Conservation (phyloP, 2,113 vertebrate genomes). For the Puntigrus tetrazona region DNA sequence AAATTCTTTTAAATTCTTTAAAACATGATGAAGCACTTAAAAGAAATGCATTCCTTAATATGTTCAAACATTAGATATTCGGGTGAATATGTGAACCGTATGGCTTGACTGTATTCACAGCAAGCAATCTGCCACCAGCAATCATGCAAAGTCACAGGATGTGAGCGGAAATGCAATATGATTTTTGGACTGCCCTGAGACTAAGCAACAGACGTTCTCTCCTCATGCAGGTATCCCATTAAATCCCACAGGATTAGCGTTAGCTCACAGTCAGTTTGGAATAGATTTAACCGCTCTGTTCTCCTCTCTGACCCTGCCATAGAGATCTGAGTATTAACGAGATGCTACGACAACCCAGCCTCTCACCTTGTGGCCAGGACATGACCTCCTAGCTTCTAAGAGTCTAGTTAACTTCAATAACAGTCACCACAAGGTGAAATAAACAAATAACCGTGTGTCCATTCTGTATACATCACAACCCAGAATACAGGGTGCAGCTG, state of each 20-base stretch:
- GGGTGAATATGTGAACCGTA: background rate
- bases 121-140: slow-evolving; percentile 1
- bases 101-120: background rate
- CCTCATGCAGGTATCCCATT: slow-evolving; percentile 29
- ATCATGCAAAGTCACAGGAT: slow-evolving; percentile 14
- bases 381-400: background rate
- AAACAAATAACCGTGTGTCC: background rate
- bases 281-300: slow-evolving; percentile 46
- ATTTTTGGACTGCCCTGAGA: slow-evolving; percentile 10
- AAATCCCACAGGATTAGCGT: slow-evolving; percentile 46
- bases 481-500: background rate
- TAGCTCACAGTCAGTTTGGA: slow-evolving; percentile 29
- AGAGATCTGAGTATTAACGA: slow-evolving; percentile 21
- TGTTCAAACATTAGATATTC: background rate
- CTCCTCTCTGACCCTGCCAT: slow-evolving; percentile 36
- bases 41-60: background rate
- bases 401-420: background rate
- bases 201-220: slow-evolving; percentile 29
- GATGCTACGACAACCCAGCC: slow-evolving; percentile 21
- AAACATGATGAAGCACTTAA: background rate
- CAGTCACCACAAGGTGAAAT: background rate
- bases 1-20: too few relatives aligned
- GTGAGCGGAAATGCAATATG: background rate
- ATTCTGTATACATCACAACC: background rate
- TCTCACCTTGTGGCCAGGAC: background rate